Conservation (phyloP, 2,888 invertebrate species). For the Lamproptera curius region DNA sequence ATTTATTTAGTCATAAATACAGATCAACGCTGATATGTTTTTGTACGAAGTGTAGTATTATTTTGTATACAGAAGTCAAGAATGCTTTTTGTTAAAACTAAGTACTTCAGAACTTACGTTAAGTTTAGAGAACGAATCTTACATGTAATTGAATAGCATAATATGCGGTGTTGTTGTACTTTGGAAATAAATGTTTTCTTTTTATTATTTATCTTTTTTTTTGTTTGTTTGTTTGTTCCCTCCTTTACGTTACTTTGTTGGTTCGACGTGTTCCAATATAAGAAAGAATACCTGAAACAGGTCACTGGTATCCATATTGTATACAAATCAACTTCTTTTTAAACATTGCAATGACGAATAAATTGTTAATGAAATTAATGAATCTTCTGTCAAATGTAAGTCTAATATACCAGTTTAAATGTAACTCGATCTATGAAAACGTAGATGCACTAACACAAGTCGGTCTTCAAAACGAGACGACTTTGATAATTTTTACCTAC, state of each 20-base stretch:
- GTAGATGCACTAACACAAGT: background rate
- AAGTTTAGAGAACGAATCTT: constrained; percentile 1
- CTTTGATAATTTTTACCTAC: background rate
- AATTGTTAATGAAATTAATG: too few relatives aligned
- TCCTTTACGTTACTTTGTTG: background rate
- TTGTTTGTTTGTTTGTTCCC: background rate
- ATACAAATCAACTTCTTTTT: too few relatives aligned
- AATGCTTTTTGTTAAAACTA: background rate
- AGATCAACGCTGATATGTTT: background rate
- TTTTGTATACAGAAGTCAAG: constrained; percentile 2
- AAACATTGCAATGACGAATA: too few relatives aligned
- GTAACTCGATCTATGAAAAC: background rate
- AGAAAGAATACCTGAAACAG: too few relatives aligned
- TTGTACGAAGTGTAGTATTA: background rate
- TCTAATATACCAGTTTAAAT: background rate
- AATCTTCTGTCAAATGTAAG: background rate
- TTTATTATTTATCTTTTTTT: constrained; percentile 12
- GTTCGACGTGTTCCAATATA: too few relatives aligned
- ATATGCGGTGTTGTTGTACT: constrained; percentile 10
- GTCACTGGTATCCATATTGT: too few relatives aligned
- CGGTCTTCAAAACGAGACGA: background rate
- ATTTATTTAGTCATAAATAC: background rate
- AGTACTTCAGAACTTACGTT: background rate
- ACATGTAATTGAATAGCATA: constrained; percentile 1
- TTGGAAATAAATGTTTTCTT: constrained; percentile 8